Evolutionary conservation across 2,888 invertebrate species (phyloP), one percentile per base, ranked within the genome.

Genomic region (Lingula anatina): DNA sequence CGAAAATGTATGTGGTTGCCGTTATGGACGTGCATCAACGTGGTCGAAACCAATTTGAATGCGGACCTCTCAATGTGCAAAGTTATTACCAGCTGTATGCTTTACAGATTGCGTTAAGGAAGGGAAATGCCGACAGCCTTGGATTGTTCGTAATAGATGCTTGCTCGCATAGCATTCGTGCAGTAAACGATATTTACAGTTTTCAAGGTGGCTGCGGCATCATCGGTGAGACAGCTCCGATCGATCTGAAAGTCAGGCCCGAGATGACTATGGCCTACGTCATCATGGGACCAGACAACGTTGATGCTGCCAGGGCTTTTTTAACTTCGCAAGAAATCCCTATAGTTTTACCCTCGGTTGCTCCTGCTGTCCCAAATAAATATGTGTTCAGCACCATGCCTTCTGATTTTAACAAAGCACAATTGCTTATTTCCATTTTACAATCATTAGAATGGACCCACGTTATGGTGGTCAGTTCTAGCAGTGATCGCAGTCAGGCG

Each of bases 91-190:
- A 77, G 53, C 56, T 78, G 45, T 64, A 77, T 40, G 79, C 78
- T 2, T 71, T n/a, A n/a, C n/a, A n/a, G n/a, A n/a, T n/a, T n/a
- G n/a, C n/a, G n/a, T n/a, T n/a, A n/a, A n/a, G n/a, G n/a, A n/a
- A n/a, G n/a, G n/a, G n/a, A n/a, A n/a, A n/a, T n/a, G n/a, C n/a
- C n/a, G n/a, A n/a, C n/a, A 61, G 64, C 42, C 61, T 73, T 36
- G 70, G 76, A 18, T 75, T 72, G 3, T 51, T 75, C 3, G 70
- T 71, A 3, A 59, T 77, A 25, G 78, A 78, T 55, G 70, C 72
- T 26, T 78, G 78, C 50, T 66, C 66, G 26, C 60, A 68, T 43
- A 57, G 64, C 3, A 62, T 64, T 55, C 59, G 71, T 28, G 68
- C 75, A 3, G 68, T 73, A 15, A 71, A 73, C 48, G 70, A 75